Percentiles rank a stretch among this genome's conserved stretches.
phyloP scores from a whole-genome alignment of 2,797 vertebrate species.

The Lepus townsendii region DNA sequence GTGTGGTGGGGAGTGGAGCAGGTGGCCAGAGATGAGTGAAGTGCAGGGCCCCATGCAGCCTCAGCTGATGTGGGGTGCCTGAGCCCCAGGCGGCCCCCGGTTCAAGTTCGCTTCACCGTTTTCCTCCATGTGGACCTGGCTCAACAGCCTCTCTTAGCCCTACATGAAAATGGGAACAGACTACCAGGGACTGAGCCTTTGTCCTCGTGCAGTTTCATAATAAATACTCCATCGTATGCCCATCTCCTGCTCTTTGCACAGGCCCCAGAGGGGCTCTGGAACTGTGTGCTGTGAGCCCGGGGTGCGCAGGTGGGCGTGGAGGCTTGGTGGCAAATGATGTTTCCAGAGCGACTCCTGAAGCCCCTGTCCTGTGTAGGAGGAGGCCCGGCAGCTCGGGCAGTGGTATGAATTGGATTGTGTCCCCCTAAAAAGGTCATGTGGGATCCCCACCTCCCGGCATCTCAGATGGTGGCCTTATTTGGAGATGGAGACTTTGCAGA shows the following conservation, averaged over 20 bases:
- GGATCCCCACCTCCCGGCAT: neutral
- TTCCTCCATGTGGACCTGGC: rapidly evolving
- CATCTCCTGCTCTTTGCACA: conserved; percentile 37
- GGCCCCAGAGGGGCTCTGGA: neutral
- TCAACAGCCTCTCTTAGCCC: neutral
- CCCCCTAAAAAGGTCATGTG: neutral
- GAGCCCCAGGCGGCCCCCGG: neutral
- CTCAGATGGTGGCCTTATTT: neutral
- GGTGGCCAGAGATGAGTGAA: no score
- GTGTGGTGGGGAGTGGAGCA: neutral
- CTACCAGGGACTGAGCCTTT: neutral
- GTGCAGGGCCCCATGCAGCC: rapidly evolving
- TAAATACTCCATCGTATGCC: neutral
- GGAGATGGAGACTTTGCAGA: neutral
- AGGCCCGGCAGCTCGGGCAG: neutral
- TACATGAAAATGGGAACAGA: conserved; percentile 10
- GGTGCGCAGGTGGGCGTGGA: neutral
- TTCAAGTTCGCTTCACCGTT: neutral
- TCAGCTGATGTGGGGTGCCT: neutral
- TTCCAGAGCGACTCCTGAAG: neutral
- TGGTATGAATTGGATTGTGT: neutral
- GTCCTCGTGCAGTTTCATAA: neutral
- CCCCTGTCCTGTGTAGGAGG: neutral
- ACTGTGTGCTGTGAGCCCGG: neutral
- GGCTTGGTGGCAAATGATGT: neutral